These are phyloP conservation scores for Apotomis turbidana DNA, from an alignment of 2,888 invertebrate species.

Conservation along the genomic window DNA sequence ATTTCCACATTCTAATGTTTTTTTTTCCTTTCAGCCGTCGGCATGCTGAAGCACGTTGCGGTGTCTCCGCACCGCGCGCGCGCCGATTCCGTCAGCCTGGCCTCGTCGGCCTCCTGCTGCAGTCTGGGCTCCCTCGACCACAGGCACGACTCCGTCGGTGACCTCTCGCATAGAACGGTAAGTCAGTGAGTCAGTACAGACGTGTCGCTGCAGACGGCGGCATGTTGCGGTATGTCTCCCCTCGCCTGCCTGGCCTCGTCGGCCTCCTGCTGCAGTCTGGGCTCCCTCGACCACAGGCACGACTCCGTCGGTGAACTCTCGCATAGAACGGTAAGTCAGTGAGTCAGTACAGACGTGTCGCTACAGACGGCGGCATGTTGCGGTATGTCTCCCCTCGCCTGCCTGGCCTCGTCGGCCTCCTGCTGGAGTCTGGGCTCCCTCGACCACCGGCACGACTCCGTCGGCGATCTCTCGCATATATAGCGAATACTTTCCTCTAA, in stretches of 20 bases:
- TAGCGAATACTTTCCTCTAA: slow-evolving; percentile 47
- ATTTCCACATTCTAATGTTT: too few species aligned
- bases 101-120: slow-evolving; percentile 89
- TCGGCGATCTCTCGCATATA: slow-evolving; percentile 72
- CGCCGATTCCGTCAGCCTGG: slow-evolving; percentile 92
- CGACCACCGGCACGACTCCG: slow-evolving; percentile 84
- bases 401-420: slow-evolving; percentile 89
- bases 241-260: slow-evolving; percentile 86
- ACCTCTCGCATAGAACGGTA: slow-evolving; percentile 75
- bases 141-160: slow-evolving; percentile 80
- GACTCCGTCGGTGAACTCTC: slow-evolving; percentile 76
- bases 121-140: slow-evolving; percentile 88
- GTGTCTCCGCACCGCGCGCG: slow-evolving; percentile 93
- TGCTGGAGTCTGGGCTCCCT: slow-evolving; percentile 88
- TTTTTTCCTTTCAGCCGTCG: slow-evolving; percentile 51
- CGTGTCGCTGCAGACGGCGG: too few species aligned
- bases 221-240: slow-evolving; percentile 77
- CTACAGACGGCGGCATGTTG: slow-evolving; percentile 52
- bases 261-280: slow-evolving; percentile 86
- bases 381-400: slow-evolving; percentile 70
- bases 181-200: slow-evolving; percentile 60
- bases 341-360: too few species aligned
- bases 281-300: slow-evolving; percentile 87
- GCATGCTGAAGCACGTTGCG: slow-evolving; percentile 96
- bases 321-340: too few species aligned